Evolutionary conservation across 92 coral and sea anemone genomes (phyloP).

Genomic region (Phenganax stokvisi): DNA sequence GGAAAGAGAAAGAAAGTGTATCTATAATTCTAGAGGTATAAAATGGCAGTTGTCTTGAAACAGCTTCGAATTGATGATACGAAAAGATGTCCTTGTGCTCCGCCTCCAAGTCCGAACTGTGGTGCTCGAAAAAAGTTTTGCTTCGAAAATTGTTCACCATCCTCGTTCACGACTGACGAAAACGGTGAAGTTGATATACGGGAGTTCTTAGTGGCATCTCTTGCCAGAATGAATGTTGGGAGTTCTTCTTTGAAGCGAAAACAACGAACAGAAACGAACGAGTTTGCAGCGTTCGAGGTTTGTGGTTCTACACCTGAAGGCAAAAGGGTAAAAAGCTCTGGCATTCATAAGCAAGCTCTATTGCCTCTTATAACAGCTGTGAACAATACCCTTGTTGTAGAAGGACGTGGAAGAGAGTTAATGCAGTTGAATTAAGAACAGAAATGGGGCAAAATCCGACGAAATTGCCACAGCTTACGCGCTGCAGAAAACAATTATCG

Average conservation of each 20-base stretch:
- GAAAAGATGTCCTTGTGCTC: constrained; percentile 80
- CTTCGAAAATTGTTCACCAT: constrained; percentile 61
- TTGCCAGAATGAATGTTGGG: constrained; percentile 80
- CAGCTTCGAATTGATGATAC: constrained; percentile 53
- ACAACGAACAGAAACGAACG: constrained; percentile 49
- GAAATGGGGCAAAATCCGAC: background rate
- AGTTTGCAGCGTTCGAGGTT: constrained; percentile 13
- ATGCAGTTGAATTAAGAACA: constrained; percentile 22
- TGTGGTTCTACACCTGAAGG: constrained; percentile 18
- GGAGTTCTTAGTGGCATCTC: constrained; percentile 67
- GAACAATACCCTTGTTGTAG: constrained; percentile 18
- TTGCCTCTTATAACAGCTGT: constrained; percentile 31
- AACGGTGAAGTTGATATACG: constrained; percentile 65
- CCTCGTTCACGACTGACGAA: constrained; percentile 57
- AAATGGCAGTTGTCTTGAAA: constrained; percentile 65
- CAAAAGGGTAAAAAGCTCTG: constrained; percentile 32
- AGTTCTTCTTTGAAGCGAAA: constrained; percentile 79
- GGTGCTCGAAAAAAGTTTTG: constrained; percentile 76
- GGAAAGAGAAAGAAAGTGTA: constrained; percentile 43
- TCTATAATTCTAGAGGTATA: constrained; percentile 47
- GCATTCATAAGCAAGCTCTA: constrained; percentile 12
- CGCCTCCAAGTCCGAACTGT: constrained; percentile 71
- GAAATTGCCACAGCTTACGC: background rate
- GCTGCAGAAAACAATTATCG: background rate
- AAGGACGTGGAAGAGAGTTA: constrained; percentile 29